These are phyloP conservation scores for Elachura formosa DNA, from an alignment of 2,113 vertebrate genomes.

Conservation along the genomic window DNA sequence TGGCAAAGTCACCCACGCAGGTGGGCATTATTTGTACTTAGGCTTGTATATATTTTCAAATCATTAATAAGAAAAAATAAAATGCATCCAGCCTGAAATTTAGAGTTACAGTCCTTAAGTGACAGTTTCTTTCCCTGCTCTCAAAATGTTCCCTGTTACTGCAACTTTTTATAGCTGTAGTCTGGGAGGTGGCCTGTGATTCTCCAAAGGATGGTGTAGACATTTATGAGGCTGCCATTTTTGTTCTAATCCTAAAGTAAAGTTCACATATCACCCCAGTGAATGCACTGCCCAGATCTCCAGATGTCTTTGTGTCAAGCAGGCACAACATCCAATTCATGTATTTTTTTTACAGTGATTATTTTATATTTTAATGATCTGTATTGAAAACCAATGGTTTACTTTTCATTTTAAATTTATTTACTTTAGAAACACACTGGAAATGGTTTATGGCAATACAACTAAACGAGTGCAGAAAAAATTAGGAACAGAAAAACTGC, in stretches of 20 bases:
- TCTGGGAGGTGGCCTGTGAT: conserved; percentile 6
- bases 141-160: neutral
- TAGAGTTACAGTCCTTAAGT: neutral
- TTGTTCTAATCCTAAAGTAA: conserved; percentile 65
- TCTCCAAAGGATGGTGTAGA: conserved; percentile 13
- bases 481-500: neutral
- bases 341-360: neutral
- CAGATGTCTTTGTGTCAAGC: conserved; percentile 35
- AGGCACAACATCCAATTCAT: neutral
- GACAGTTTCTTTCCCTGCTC: neutral
- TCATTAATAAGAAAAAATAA: neutral
- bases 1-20: fast-evolving
- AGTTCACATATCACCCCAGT: conserved; percentile 51
- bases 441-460: neutral
- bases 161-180: neutral
- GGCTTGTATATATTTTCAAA: neutral
- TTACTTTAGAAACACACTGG: neutral
- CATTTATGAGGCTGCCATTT: conserved; percentile 57
- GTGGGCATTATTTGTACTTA: fast-evolving
- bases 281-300: conserved; percentile 51
- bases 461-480: neutral
- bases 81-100: neutral
- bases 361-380: neutral
- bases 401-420: neutral
- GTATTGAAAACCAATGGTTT: neutral